phyloP scores from a whole-genome alignment of 2,113 vertebrate genomes.

The Pipa parva region DNA sequence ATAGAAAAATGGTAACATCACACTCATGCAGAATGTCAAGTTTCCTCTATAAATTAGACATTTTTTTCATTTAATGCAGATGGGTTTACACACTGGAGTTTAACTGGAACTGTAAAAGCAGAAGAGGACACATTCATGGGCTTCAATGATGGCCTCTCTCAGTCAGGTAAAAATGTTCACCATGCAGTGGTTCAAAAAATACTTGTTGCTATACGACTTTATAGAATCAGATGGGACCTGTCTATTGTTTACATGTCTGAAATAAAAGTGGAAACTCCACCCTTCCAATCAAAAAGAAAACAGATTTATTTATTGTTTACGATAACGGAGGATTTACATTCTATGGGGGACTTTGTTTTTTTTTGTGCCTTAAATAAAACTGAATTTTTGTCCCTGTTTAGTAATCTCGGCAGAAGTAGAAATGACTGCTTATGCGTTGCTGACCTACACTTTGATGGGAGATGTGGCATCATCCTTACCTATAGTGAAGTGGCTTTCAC shows the following conservation, averaged over 20 bases:
- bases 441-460: slow-evolving; percentile 81
- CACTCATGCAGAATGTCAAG: too few relatives aligned
- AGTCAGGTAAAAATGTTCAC: slow-evolving; percentile 75
- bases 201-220: too few relatives aligned
- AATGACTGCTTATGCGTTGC: slow-evolving; percentile 85
- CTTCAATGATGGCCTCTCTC: slow-evolving; percentile 81
- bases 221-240: too few relatives aligned
- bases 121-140: slow-evolving; percentile 86
- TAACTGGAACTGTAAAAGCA: slow-evolving; percentile 72
- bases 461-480: slow-evolving; percentile 83
- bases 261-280: not conserved
- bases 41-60: too few relatives aligned
- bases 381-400: slow-evolving; percentile 42
- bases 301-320: too few relatives aligned
- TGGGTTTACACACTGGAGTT: slow-evolving; percentile 90
- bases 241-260: too few relatives aligned
- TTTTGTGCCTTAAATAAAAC: not conserved
- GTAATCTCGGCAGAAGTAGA: slow-evolving; percentile 91
- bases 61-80: too few relatives aligned
- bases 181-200: too few relatives aligned
- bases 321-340: too few relatives aligned
- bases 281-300: too few relatives aligned
- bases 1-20: too few relatives aligned
- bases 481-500: slow-evolving; percentile 89
- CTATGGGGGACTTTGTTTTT: not conserved